phyloP scores from a whole-genome alignment of 2,113 vertebrate genomes.

The Mobula hypostoma region DNA sequence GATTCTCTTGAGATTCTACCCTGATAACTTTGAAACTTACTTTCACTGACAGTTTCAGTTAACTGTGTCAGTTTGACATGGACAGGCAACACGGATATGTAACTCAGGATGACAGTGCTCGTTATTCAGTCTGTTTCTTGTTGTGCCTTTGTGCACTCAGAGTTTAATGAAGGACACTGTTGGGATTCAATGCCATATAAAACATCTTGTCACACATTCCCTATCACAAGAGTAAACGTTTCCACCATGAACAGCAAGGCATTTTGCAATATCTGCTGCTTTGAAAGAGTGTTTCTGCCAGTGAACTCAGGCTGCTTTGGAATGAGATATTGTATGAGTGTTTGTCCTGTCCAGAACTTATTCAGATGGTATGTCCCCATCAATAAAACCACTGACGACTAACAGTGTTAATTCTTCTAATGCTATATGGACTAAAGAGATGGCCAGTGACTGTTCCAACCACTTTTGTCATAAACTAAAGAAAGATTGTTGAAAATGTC shows the following conservation, averaged over 20 bases:
- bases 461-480: neutral
- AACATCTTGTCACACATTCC: neutral
- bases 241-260: neutral
- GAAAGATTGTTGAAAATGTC: neutral
- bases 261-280: neutral
- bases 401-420: neutral
- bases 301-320: neutral
- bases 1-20: neutral
- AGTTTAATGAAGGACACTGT: slow-evolving; percentile 6
- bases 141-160: neutral
- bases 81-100: neutral
- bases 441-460: neutral
- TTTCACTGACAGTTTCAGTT: slow-evolving; percentile 1
- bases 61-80: neutral
- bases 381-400: neutral
- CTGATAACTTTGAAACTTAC: neutral
- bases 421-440: neutral
- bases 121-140: neutral
- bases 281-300: neutral
- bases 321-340: neutral
- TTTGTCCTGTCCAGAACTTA: neutral
- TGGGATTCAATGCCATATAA: neutral
- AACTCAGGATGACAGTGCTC: neutral
- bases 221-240: neutral
- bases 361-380: neutral